Evolutionary conservation across 1,140 invertebrate genomes (phyloP).

Genomic region (Drosophila nigromelanica): DNA sequence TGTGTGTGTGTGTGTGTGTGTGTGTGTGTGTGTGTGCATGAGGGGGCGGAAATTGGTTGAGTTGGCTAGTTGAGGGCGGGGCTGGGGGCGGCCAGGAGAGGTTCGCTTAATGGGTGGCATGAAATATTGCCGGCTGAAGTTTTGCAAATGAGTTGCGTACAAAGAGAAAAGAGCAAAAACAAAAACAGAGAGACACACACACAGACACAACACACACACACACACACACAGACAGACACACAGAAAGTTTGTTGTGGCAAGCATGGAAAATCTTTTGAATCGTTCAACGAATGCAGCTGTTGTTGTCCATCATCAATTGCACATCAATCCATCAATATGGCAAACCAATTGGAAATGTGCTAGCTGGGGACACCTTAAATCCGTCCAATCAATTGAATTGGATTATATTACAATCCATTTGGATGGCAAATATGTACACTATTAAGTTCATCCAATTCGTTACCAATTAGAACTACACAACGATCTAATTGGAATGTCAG

Average conservation of each 20-base stretch:
- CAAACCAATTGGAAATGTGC: constrained; percentile 24
- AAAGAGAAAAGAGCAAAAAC: constrained; percentile 68
- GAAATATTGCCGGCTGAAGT: constrained; percentile 80
- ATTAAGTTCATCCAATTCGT: constrained; percentile 9
- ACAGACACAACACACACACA: constrained; percentile 30
- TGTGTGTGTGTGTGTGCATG: constrained; percentile 35
- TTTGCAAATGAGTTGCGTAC: constrained; percentile 75
- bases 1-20: constrained; percentile 1
- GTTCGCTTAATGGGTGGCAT: constrained; percentile 74
- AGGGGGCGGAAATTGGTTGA: constrained; percentile 72
- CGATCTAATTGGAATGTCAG: neutral
- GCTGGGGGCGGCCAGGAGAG: constrained; percentile 5
- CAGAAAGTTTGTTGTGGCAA: constrained; percentile 7
- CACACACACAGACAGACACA: neutral
- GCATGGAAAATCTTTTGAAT: constrained; percentile 19
- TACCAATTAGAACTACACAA: constrained; percentile 11
- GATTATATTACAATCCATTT: constrained; percentile 44
- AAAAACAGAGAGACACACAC: constrained; percentile 44
- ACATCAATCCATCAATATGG: constrained; percentile 39
- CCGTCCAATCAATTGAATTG: constrained; percentile 36
- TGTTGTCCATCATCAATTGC: constrained; percentile 44
- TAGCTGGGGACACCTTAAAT: constrained; percentile 20
- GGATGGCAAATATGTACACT: constrained; percentile 5
- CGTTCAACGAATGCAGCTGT: constrained; percentile 30
- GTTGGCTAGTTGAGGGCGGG: constrained; percentile 1